phyloP scores from a whole-genome alignment of 2,888 invertebrate species.

The Heliconius erato region DNA sequence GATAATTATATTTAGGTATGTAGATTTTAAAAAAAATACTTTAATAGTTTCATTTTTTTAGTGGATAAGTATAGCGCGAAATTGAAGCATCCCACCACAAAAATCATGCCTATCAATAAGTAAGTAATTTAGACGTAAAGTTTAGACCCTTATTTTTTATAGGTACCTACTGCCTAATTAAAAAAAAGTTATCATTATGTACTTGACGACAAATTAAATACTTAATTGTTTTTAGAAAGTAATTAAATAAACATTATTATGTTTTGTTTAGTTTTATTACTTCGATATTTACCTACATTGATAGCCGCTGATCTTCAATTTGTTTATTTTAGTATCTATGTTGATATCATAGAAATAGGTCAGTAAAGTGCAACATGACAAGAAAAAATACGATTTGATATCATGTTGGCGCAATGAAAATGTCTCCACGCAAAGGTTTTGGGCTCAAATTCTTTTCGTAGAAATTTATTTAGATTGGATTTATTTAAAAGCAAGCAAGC shows the following conservation, averaged over 20 bases:
- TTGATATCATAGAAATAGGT: conserved; percentile 14
- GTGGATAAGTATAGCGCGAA: too few species aligned
- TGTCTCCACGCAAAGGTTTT: background rate
- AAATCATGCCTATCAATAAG: too few species aligned
- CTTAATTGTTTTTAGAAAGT: background rate
- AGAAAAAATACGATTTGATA: background rate
- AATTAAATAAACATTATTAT: conserved; percentile 17
- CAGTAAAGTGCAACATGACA: background rate
- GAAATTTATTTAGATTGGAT: too few species aligned
- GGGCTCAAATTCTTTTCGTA: background rate
- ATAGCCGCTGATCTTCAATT: conserved; percentile 9
- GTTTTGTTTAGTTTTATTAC: conserved; percentile 8
- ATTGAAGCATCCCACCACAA: too few species aligned
- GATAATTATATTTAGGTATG: too few species aligned
- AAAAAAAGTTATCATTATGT: too few species aligned
- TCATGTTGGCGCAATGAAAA: background rate
- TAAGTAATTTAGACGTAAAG: too few species aligned
- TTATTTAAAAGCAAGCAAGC: too few species aligned
- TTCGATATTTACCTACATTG: background rate
- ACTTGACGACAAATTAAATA: background rate
- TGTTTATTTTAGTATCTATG: conserved; percentile 4
- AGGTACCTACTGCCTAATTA: too few species aligned
- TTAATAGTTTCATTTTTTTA: too few species aligned
- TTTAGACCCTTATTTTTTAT: too few species aligned
- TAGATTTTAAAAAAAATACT: too few species aligned